These are phyloP conservation scores for Bombus superbus DNA, from an alignment of 1,140 invertebrate genomes.

Conservation along the genomic window DNA sequence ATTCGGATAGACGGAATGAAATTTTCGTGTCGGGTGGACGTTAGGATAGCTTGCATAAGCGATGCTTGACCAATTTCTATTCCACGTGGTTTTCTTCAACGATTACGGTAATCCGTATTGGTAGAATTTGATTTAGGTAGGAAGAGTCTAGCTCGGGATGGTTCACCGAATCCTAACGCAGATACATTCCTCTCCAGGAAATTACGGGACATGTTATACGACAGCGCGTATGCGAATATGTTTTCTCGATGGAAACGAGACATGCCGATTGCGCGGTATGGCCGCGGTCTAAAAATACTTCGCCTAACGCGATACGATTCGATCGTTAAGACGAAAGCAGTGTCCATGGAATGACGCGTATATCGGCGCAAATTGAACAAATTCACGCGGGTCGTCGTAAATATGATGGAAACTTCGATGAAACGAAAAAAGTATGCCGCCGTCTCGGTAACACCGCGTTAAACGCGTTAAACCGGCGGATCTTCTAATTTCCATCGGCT, in stretches of 20 bases:
- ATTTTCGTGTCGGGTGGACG: no score
- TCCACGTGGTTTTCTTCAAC: neutral
- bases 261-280: neutral
- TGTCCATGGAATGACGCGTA: neutral
- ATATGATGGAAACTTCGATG: no score
- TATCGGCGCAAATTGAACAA: neutral
- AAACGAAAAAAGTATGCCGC: no score
- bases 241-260: conserved; percentile 15
- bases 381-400: neutral
- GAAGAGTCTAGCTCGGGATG: neutral
- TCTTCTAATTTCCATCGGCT: neutral
- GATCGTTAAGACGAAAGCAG: neutral
- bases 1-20: neutral
- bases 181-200: neutral
- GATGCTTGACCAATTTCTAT: neutral
- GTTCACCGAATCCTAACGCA: no score
- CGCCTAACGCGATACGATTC: neutral
- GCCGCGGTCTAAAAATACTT: neutral
- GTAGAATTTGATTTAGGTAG: neutral
- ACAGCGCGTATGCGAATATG: neutral
- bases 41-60: neutral
- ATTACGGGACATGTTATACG: neutral
- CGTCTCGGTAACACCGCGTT: no score
- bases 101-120: neutral
- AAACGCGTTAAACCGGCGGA: no score